Evolutionary conservation across 1,140 invertebrate genomes (phyloP).

Genomic region (Holcopasites calliopsidis): DNA sequence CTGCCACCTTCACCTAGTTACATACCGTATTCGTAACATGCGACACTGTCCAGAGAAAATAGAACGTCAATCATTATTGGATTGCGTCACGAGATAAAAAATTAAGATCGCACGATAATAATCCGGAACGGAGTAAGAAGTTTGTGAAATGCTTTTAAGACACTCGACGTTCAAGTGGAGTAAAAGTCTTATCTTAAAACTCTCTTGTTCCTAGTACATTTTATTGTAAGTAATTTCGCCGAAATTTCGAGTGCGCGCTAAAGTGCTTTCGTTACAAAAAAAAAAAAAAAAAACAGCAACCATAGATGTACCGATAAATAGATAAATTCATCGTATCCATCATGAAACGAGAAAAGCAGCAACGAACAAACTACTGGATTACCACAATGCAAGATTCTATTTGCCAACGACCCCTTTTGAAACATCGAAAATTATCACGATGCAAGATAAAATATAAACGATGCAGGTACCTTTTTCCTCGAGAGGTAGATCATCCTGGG

Average conservation of each 20-base stretch:
- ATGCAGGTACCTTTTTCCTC: constrained; percentile 82
- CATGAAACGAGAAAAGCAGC: no score
- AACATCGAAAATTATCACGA: neutral
- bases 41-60: neutral
- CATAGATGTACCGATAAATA: neutral
- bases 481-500: constrained; percentile 82
- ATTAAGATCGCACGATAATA: neutral
- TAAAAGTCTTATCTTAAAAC: neutral
- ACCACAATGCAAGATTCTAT: no score
- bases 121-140: neutral
- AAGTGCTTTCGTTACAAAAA: no score
- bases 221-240: neutral
- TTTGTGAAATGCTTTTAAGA: neutral
- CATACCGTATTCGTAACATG: neutral
- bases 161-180: neutral
- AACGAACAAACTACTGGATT: neutral
- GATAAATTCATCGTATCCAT: no score
- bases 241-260: neutral
- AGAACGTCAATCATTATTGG: neutral
- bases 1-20: neutral
- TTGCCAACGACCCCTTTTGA: neutral
- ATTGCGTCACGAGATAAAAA: neutral
- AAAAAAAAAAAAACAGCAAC: no score
- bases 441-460: neutral
- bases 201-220: neutral